Evolutionary conservation across 2,797 vertebrate genomes (phyloP).

Genomic region (Sciurus vulgaris): DNA sequence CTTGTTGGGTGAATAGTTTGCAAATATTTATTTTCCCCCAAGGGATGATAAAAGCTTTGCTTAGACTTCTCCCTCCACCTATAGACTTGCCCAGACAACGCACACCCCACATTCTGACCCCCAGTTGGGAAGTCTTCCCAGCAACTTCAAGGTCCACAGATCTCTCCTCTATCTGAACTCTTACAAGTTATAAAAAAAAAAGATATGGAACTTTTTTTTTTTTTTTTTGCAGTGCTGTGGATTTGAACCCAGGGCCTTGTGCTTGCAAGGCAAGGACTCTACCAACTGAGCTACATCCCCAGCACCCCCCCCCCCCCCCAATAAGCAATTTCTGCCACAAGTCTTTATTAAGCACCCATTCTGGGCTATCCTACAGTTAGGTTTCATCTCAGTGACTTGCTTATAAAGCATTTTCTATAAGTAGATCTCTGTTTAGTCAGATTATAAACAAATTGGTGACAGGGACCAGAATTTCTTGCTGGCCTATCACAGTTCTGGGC

Average conservation of each 20-base stretch:
- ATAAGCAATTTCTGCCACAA: conserved; percentile 9
- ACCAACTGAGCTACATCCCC: no score
- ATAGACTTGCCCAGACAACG: background rate
- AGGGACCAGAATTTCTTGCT: conserved; percentile 59
- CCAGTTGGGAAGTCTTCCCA: background rate
- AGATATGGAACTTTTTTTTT: no score
- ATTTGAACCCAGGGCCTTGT: no score
- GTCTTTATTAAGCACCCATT: conserved; percentile 25
- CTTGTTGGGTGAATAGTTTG: background rate
- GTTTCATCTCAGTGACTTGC: conserved; percentile 26
- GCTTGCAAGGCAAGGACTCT: no score
- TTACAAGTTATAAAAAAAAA: background rate
- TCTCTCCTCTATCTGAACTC: conserved; percentile 25
- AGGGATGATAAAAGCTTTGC: background rate
- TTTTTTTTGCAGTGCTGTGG: no score
- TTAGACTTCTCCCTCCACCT: background rate
- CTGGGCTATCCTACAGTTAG: background rate
- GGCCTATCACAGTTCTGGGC: conserved; percentile 36
- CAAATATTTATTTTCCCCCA: background rate
- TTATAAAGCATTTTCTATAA: conserved; percentile 45
- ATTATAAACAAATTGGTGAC: conserved; percentile 75
- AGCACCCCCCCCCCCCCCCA: no score
- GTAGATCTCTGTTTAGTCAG: conserved; percentile 52
- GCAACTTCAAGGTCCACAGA: background rate
- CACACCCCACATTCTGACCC: background rate